phyloP scores from a whole-genome alignment of 2,113 vertebrate species.

The Python bivittatus region DNA sequence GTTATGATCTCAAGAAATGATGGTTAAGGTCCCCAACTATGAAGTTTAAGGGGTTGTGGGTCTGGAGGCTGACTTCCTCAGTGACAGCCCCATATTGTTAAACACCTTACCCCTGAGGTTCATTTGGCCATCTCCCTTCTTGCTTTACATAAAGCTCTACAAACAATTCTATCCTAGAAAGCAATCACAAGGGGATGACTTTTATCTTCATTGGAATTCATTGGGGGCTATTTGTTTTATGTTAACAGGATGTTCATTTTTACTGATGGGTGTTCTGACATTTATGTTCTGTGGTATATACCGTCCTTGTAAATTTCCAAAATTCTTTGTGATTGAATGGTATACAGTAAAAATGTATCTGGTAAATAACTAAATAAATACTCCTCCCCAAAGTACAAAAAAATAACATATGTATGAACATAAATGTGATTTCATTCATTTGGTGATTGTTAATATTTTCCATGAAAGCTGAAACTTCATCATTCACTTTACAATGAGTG shows the following conservation, averaged over 20 bases:
- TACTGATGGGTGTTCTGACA: not conserved
- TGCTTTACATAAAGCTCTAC: not conserved
- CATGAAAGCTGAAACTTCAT: slow-evolving; percentile 42
- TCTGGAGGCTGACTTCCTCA: not conserved
- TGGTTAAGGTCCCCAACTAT: not conserved
- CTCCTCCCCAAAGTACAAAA: not conserved
- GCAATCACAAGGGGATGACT: not conserved
- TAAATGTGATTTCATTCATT: not conserved
- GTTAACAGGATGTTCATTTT: not conserved
- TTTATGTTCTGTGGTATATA: not conserved
- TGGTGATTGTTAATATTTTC: not conserved
- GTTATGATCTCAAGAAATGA: not conserved
- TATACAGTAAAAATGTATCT: not conserved
- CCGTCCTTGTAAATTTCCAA: not conserved
- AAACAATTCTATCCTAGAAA: not conserved
- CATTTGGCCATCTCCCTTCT: not conserved
- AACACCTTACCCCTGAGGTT: not conserved
- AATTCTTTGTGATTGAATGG: not conserved
- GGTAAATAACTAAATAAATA: not conserved
- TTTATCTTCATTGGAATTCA: not conserved
- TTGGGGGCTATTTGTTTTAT: not conserved
- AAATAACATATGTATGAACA: not conserved
- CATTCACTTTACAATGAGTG: slow-evolving; percentile 70
- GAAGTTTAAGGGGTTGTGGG: not conserved
- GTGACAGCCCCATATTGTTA: not conserved